These are phyloP conservation scores for Chymomyza fuscimana DNA, from an alignment of 2,888 invertebrate genomes.

Conservation along the genomic window DNA sequence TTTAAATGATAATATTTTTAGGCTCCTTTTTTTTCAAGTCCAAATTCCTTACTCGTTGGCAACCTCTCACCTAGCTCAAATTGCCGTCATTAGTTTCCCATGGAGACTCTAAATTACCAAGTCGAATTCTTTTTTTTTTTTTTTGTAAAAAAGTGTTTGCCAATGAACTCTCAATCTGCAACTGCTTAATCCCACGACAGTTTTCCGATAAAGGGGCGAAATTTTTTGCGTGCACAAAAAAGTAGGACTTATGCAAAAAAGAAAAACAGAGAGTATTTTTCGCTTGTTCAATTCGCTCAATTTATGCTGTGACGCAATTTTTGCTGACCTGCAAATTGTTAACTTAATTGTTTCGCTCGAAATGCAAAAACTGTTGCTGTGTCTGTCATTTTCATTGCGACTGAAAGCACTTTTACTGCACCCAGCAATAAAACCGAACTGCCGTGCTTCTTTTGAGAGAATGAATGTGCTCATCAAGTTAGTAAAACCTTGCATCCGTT, in stretches of 20 bases:
- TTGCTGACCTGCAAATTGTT: conserved; percentile 61
- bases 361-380: conserved; percentile 58
- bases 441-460: not conserved
- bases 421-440: conserved; percentile 16
- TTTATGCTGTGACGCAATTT: conserved; percentile 35
- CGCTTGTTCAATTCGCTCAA: not conserved
- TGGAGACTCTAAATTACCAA: too few relatives aligned
- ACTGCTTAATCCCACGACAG: too few relatives aligned
- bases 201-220: not conserved
- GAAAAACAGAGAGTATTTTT: not conserved
- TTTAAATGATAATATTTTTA: too few relatives aligned
- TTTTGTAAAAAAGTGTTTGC: too few relatives aligned
- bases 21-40: too few relatives aligned
- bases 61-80: too few relatives aligned
- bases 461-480: too few relatives aligned
- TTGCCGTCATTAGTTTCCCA: too few relatives aligned
- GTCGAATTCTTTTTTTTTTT: too few relatives aligned
- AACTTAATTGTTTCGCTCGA: conserved; percentile 75
- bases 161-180: too few relatives aligned
- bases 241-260: not conserved
- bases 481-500: not conserved
- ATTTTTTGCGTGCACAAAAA: not conserved
- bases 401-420: conserved; percentile 16
- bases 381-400: not conserved
- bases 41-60: too few relatives aligned